Evolutionary conservation across 1,140 invertebrate species (phyloP), one percentile per base, ranked within the genome.

Genomic region (Bombus waltoni): DNA sequence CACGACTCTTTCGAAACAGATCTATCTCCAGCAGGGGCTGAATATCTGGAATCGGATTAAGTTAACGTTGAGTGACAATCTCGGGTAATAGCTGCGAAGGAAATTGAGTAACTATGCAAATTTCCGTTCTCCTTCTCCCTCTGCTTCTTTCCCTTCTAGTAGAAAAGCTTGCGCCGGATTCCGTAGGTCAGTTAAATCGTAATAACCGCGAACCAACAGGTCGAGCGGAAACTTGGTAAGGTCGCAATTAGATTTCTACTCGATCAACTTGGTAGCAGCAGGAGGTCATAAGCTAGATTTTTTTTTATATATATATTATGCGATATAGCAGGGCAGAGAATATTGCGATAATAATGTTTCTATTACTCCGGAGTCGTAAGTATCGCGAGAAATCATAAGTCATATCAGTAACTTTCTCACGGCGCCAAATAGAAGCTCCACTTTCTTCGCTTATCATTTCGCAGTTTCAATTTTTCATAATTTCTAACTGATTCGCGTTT

Each of bases 81-180:
- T 77, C 81, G 47, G 62, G 74, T 77, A 83, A 83, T 83, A 88
- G 42, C 78, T 22, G 76, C 8, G 59, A 68, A 59, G 73, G 59
- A 81, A 85, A 88, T 74, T 47, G 78, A 85, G 65, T 80, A 75
- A 76, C 47, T 81, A 80, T 76, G 77, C 62, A 81, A 85, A 81
- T 85, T 89, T 85, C 42, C 35, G 25, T 22, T 35, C 42, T 42
- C 53, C 74, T 59, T 28, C 53, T 8, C n/a, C 2, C 4, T 47
- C 15, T 28, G 44, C 5, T 18, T 35, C 38, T 59, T 28, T 62
- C 28, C 6, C 28, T 77, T 3, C 22, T 22, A 6, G 10, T 15
- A 35, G 32, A 59, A 18, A 77, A 77, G 75, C 75, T 77, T 42
- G 13, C 75, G 38, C 75, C 75, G 57, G 57, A 77, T 77, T 42